Percentiles rank a stretch among this genome's conserved stretches.
phyloP scores from a whole-genome alignment of 2,888 invertebrate species.

The Steromphala cineraria region DNA sequence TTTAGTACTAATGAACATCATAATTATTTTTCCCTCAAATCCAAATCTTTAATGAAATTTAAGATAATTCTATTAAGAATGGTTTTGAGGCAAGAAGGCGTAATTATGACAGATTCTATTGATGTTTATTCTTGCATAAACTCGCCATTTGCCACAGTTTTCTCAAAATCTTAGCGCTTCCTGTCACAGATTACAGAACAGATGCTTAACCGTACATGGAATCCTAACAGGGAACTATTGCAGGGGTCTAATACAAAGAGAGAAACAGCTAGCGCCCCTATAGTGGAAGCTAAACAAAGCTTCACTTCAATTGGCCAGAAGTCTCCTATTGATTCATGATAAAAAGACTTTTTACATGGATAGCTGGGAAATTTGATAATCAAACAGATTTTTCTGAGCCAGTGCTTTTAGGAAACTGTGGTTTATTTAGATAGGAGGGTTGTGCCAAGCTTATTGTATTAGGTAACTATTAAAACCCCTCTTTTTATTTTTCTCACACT shows the following conservation, averaged over 20 bases:
- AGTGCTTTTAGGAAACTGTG: background rate
- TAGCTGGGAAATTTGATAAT: background rate
- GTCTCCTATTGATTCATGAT: background rate
- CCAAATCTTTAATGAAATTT: no score
- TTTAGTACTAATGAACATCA: no score
- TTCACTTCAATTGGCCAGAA: background rate
- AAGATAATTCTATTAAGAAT: no score
- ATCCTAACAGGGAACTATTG: no score
- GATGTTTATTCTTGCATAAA: no score
- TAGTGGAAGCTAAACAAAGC: background rate
- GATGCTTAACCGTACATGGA: no score
- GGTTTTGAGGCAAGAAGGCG: no score
- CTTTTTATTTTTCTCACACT: background rate
- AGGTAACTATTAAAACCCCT: background rate
- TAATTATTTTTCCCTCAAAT: no score
- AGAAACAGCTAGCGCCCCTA: background rate
- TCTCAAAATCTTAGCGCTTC: no score
- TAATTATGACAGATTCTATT: no score
- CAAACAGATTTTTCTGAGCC: background rate
- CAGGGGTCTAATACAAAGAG: background rate
- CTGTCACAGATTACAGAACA: no score
- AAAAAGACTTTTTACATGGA: background rate
- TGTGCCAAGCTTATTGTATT: background rate
- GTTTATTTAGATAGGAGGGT: constrained; percentile 1
- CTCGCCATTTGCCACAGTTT: no score